These are phyloP conservation scores for Tinea semifulvella DNA, from an alignment of 2,888 invertebrate species.

Conservation along the genomic window DNA sequence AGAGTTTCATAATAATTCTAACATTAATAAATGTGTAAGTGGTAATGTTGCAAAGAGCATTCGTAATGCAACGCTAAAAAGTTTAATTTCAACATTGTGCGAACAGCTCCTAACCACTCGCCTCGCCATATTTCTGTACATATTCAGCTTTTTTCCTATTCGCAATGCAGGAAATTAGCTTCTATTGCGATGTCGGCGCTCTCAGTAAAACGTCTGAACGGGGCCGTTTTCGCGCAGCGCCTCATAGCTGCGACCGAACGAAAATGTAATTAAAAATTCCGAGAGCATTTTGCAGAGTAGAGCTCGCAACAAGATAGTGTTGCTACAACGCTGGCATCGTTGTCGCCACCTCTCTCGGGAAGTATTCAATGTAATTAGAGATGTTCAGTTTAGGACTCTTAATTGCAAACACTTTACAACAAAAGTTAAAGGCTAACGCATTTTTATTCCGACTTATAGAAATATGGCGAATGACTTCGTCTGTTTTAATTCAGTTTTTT, in stretches of 20 bases:
- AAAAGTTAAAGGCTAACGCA: neutral
- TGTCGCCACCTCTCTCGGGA: constrained; percentile 57
- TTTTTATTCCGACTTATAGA: constrained; percentile 20
- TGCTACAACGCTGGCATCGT: constrained; percentile 50
- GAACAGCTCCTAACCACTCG: constrained; percentile 5
- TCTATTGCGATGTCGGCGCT: constrained; percentile 65
- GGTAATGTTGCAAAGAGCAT: neutral
- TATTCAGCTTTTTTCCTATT: constrained; percentile 37
- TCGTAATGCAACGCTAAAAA: constrained; percentile 2
- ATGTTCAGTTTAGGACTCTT: constrained; percentile 48
- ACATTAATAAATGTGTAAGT: constrained; percentile 3
- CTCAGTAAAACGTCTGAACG: constrained; percentile 61
- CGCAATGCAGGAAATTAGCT: constrained; percentile 66
- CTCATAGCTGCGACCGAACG: constrained; percentile 60
- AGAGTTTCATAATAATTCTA: constrained; percentile 1
- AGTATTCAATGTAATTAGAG: constrained; percentile 60
- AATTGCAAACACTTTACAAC: constrained; percentile 26
- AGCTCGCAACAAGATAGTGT: constrained; percentile 64
- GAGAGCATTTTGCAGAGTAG: constrained; percentile 59
- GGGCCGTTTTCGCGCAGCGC: constrained; percentile 51
- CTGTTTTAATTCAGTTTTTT: too few relatives aligned
- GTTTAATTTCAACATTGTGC: constrained; percentile 13
- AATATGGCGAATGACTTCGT: constrained; percentile 24
- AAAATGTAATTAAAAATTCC: constrained; percentile 68
- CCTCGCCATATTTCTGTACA: constrained; percentile 47